Conservation (phyloP, 2,888 invertebrate species). For the Orthosia gracilis region DNA sequence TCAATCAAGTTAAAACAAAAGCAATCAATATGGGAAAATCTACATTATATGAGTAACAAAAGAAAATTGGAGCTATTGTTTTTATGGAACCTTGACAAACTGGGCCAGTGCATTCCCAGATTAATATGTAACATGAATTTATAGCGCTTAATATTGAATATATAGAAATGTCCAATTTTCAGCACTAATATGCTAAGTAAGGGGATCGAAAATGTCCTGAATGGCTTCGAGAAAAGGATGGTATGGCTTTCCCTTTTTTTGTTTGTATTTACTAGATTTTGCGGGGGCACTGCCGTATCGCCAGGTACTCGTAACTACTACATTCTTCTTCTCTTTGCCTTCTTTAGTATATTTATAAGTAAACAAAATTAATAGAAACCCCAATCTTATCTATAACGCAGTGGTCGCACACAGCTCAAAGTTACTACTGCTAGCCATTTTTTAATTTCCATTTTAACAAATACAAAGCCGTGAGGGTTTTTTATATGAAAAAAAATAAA, state of each 20-base stretch:
- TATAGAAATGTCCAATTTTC: not conserved
- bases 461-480: too few species aligned
- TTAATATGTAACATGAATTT: not conserved
- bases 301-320: too few species aligned
- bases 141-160: not conserved
- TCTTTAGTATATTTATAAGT: too few species aligned
- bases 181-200: too few species aligned
- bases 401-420: not conserved
- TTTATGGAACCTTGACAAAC: constrained; percentile 45
- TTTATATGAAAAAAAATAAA: too few species aligned
- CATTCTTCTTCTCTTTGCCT: too few species aligned
- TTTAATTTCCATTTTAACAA: not conserved
- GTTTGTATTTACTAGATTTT: too few species aligned
- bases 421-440: not conserved
- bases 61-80: constrained; percentile 61
- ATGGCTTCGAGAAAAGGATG: too few species aligned
- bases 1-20: constrained; percentile 60
- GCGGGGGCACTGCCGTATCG: too few species aligned
- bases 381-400: not conserved
- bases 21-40: constrained; percentile 64
- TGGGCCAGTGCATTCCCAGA: constrained; percentile 53
- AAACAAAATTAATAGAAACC: not conserved
- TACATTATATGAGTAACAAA: constrained; percentile 45
- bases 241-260: too few species aligned
- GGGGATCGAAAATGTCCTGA: too few species aligned